Evolutionary conservation across 2,797 vertebrate genomes (phyloP).

Genomic region (Poeciliopsis presidionis): DNA sequence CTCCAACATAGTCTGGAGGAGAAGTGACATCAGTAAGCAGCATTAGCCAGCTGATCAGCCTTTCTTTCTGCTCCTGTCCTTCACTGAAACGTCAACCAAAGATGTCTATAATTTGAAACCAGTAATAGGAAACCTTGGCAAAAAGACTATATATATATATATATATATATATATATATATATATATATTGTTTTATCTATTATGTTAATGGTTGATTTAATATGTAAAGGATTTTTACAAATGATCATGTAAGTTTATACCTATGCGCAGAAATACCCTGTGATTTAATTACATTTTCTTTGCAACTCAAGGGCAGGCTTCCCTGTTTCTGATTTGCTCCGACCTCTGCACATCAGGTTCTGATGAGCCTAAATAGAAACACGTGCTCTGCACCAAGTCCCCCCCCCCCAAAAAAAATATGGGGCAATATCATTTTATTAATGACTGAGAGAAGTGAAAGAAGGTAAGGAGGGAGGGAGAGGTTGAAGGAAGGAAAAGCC

Average conservation of each 20-base stretch:
- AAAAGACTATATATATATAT: too few species aligned
- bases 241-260: slow-evolving; percentile 40
- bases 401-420: slow-evolving; percentile 69
- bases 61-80: slow-evolving; percentile 61
- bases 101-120: slow-evolving; percentile 29
- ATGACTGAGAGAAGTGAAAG: slow-evolving; percentile 72
- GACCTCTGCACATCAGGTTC: slow-evolving; percentile 77
- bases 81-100: slow-evolving; percentile 63
- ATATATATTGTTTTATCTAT: background rate
- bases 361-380: slow-evolving; percentile 81
- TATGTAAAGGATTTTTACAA: background rate
- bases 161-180: background rate
- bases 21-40: slow-evolving; percentile 60
- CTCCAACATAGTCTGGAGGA: slow-evolving; percentile 65
- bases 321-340: slow-evolving; percentile 47
- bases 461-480: slow-evolving; percentile 44
- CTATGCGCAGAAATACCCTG: slow-evolving; percentile 38
- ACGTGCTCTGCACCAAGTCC: slow-evolving; percentile 76
- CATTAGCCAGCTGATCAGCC: slow-evolving; percentile 57
- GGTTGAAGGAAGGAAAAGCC: slow-evolving; percentile 59
- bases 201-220: background rate
- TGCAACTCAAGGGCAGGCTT: slow-evolving; percentile 44
- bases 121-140: slow-evolving; percentile 23
- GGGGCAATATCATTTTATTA: slow-evolving; percentile 83
- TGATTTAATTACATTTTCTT: slow-evolving; percentile 61